These are phyloP conservation scores for Eriosoma lanigerum DNA, from an alignment of 1,140 invertebrate species.

Conservation along the genomic window DNA sequence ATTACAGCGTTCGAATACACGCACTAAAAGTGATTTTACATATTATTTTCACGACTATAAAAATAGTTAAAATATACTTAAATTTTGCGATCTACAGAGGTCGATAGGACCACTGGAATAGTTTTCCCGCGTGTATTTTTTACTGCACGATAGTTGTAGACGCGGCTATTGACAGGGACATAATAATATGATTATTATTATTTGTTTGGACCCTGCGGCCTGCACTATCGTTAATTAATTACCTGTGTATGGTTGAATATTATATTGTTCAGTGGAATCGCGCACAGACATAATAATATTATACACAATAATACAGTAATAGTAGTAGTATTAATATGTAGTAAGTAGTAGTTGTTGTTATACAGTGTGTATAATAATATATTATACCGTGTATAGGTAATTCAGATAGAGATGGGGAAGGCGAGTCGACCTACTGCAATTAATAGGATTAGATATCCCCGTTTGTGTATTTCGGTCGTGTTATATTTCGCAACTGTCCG, in stretches of 20 bases:
- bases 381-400: background rate
- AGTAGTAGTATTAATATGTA: background rate
- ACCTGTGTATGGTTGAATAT: conserved; percentile 9
- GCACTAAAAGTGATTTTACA: no score
- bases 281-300: background rate
- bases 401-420: background rate
- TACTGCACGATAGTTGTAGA: background rate
- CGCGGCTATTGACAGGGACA: no score
- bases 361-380: background rate
- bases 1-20: no score
- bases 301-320: background rate
- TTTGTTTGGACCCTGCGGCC: no score
- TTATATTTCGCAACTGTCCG: conserved; percentile 1
- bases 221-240: conserved; percentile 30
- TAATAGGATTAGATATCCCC: conserved; percentile 35
- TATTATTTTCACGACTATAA: no score
- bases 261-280: conserved; percentile 17
- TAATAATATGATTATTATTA: background rate
- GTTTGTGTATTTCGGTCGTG: background rate
- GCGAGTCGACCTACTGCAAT: conserved; percentile 1
- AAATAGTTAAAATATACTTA: no score
- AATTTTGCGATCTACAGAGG: no score
- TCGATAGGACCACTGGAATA: no score
- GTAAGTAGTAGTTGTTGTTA: no score
- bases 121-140: no score